Evolutionary conservation across 2,113 vertebrate genomes (phyloP).

Genomic region (Nerophis lumbriciformis): DNA sequence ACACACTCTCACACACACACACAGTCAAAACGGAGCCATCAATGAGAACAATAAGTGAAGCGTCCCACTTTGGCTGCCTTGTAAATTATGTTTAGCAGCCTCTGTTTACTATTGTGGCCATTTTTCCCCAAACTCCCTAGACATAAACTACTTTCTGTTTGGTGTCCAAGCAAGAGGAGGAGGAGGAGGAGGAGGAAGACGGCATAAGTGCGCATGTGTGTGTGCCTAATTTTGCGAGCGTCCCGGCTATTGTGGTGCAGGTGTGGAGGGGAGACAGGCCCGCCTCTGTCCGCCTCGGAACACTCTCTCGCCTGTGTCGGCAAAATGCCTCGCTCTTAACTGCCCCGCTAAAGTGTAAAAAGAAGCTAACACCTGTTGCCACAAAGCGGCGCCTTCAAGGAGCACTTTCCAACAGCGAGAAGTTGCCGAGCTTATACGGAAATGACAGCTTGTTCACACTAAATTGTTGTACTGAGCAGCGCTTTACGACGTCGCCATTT

Average conservation of each 20-base stretch:
- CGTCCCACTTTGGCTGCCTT: constrained; percentile 46
- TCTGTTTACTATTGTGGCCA: constrained; percentile 51
- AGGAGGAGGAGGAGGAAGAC: constrained; percentile 17
- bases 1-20: constrained; percentile 22
- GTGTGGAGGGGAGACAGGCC: constrained; percentile 57
- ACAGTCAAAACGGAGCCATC: constrained; percentile 22
- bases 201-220: neutral
- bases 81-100: constrained; percentile 63
- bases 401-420: no score
- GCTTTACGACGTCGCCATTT: no score
- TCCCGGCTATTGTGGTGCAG: constrained; percentile 58
- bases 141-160: constrained; percentile 57
- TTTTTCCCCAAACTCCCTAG: neutral
- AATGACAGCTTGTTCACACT: no score
- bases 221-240: constrained; percentile 15
- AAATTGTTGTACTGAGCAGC: no score
- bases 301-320: constrained; percentile 49
- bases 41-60: constrained; percentile 58
- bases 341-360: no score
- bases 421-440: no score
- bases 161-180: constrained; percentile 12
- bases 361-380: no score
- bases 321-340: constrained; percentile 16
- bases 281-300: constrained; percentile 44
- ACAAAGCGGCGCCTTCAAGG: no score